Evolutionary conservation across 2,797 vertebrate genomes (phyloP).

Genomic region (Microctenopoma stevenorrisi): DNA sequence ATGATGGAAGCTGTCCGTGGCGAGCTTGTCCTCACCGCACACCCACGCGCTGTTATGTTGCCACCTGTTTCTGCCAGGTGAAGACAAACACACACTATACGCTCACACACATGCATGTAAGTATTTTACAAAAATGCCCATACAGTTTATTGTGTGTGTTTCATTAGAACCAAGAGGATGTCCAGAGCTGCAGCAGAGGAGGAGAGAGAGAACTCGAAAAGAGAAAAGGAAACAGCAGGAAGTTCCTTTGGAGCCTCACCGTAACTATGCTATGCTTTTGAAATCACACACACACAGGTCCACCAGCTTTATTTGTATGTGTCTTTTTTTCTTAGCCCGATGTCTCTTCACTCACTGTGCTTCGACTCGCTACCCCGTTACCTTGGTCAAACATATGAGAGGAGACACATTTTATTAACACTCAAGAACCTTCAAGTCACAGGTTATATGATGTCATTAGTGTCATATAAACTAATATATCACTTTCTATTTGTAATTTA

Average conservation of each 20-base stretch:
- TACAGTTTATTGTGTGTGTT: slow-evolving; percentile 22
- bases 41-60: slow-evolving; percentile 80
- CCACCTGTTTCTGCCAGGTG: slow-evolving; percentile 72
- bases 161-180: slow-evolving; percentile 14
- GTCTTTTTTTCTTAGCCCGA: not conserved
- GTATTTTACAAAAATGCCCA: not conserved
- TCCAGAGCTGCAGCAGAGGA: not conserved
- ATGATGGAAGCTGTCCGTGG: slow-evolving; percentile 90
- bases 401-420: too few species aligned
- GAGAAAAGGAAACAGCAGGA: not conserved
- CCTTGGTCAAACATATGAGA: too few species aligned
- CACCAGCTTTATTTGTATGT: not conserved
- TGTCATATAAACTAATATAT: too few species aligned
- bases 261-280: not conserved
- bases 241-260: not conserved
- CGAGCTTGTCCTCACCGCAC: slow-evolving; percentile 87
- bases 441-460: too few species aligned
- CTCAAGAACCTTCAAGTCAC: too few species aligned
- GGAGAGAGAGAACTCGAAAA: not conserved
- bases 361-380: too few species aligned
- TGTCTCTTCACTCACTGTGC: not conserved
- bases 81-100: slow-evolving; percentile 5
- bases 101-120: not conserved
- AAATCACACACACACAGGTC: not conserved
- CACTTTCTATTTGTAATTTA: too few species aligned